Conservation (phyloP, 2,113 vertebrate genomes). For the Anoura caudifer region DNA sequence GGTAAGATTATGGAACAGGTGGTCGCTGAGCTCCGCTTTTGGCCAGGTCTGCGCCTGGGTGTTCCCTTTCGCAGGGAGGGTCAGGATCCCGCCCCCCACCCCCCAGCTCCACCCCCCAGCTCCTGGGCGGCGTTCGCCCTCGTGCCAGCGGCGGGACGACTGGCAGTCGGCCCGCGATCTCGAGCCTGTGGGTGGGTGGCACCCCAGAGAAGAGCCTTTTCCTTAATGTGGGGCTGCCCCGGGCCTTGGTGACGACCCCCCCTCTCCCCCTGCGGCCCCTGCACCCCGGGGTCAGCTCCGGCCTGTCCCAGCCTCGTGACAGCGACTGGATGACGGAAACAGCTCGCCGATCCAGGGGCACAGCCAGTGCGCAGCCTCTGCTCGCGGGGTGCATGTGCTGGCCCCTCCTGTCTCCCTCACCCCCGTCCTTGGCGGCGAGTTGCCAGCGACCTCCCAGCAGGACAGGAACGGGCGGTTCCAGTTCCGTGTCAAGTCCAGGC, state of each 20-base stretch:
- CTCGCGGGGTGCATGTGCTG: rapidly evolving
- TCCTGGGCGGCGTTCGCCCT: background rate
- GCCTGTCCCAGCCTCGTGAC: too few relatives aligned
- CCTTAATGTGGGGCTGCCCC: rapidly evolving
- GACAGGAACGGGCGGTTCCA: background rate
- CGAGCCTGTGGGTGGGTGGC: background rate
- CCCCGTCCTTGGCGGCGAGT: rapidly evolving
- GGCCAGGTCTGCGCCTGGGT: background rate
- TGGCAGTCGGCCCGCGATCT: rapidly evolving
- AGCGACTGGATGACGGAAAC: too few relatives aligned
- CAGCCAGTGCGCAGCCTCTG: background rate
- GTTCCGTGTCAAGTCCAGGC: background rate
- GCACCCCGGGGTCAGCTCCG: rapidly evolving
- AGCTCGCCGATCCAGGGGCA: too few relatives aligned
- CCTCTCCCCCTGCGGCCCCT: rapidly evolving
- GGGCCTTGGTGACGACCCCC: rapidly evolving
- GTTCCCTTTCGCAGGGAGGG: background rate
- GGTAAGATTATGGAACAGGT: background rate
- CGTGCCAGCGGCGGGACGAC: rapidly evolving
- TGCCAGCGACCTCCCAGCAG: background rate
- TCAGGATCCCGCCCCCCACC: too few relatives aligned
- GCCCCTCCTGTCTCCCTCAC: background rate
- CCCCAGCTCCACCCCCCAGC: too few relatives aligned
- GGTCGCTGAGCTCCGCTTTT: background rate
- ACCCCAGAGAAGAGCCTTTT: rapidly evolving